Evolutionary conservation across 2,888 invertebrate genomes (phyloP), one percentile per base, ranked within the genome.

Genomic region (Brachycybe producta): DNA sequence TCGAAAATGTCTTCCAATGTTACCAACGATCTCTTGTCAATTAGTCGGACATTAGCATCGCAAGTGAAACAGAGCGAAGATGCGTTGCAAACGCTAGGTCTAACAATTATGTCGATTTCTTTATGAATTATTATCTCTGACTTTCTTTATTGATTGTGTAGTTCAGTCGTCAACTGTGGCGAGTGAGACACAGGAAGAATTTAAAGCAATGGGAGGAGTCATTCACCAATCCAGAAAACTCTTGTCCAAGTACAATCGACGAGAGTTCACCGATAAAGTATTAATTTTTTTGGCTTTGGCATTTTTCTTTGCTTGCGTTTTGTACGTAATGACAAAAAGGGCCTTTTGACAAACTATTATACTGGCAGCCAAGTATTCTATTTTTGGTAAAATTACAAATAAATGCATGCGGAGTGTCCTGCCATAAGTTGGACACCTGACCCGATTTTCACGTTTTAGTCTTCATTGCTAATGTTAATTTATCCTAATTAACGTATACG

Each of bases 251-350:
- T 95, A 94, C 64, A 88, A 88, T 2, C 73, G 94, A 48, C 74
- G 95, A 32, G 95, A 97, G 70, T 82, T 90, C 56, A 97, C 95
- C 0, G 95, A 97, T 65, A 94, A 92, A 73, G 77, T 92, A 51
- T 74, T 97, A 7, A 76, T 90, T 64, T 78, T 82, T 59, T 79
- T 91, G 62, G 87, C 88, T 52, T 84, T 91, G 66, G 74, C 79
- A 3, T 85, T 92, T 70, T 91, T 91, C 65, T 70, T 88, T 57
- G 85, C 85, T 13, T 90, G 90, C 58, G 90, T 91, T 40, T 72
- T 91, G 60, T 95, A 95, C 64, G 87, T 95, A 61, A 76, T 95
- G 43, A 88, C 90, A 63, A 92, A 90, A 66, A 74, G 95, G 62
- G 66, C 88, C 56, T 86, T 87, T 30, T 54, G 30, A 48, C 13